Percentiles rank a stretch among this genome's conserved stretches.
phyloP scores from a whole-genome alignment of 2,888 invertebrate genomes.

The Deroplatys truncata region DNA sequence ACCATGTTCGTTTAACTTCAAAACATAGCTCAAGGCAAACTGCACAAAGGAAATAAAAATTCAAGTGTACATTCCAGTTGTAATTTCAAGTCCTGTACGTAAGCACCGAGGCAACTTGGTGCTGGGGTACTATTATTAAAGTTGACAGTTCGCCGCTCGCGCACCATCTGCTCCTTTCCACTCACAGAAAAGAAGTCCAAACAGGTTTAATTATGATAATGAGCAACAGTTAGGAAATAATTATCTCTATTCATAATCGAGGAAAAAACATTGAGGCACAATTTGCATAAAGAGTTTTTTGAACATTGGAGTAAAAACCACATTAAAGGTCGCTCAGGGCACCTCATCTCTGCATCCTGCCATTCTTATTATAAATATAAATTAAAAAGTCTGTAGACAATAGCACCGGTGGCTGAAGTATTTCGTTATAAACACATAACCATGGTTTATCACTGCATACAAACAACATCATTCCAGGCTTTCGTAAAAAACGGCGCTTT shows the following conservation, averaged over 20 bases:
- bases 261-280: background rate
- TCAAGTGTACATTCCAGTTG: background rate
- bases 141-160: background rate
- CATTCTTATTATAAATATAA: background rate
- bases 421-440: background rate
- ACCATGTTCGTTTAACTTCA: no score
- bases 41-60: no score
- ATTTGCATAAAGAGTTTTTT: background rate
- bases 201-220: constrained; percentile 6
- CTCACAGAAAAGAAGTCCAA: background rate
- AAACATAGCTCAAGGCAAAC: no score
- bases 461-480: no score
- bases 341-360: background rate
- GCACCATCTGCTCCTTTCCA: background rate
- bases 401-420: background rate
- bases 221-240: background rate
- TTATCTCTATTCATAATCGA: constrained; percentile 5
- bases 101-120: background rate
- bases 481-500: no score
- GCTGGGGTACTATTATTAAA: background rate
- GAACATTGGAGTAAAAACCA: background rate
- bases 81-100: background rate
- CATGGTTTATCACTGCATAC: no score
- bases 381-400: background rate
- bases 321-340: background rate